Conservation (phyloP, 2,797 vertebrate species). For the Micrastur ruficollis region DNA sequence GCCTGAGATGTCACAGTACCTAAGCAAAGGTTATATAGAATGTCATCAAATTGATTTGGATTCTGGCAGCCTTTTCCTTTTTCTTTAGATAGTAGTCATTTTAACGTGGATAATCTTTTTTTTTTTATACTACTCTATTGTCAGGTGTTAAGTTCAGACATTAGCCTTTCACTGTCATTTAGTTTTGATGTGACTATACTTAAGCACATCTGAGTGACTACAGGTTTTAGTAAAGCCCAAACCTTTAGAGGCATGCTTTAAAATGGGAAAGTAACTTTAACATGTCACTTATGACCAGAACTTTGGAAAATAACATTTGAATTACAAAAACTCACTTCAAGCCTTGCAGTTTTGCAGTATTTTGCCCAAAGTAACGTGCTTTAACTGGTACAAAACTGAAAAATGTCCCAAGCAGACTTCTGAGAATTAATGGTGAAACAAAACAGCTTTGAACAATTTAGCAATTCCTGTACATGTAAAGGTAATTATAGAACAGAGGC, state of each 20-base stretch:
- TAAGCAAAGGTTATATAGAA: not conserved
- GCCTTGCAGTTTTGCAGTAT: not conserved
- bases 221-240: not conserved
- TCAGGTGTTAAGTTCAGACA: not conserved
- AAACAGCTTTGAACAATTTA: not conserved
- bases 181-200: not conserved
- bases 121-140: not conserved
- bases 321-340: not conserved
- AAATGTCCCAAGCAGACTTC: not conserved
- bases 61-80: not conserved
- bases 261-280: not conserved
- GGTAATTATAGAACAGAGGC: not conserved
- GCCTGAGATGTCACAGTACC: not conserved
- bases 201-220: not conserved
- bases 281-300: not conserved
- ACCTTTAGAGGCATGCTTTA: not conserved
- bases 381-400: not conserved
- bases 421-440: not conserved
- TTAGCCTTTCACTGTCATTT: not conserved
- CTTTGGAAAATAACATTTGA: not conserved
- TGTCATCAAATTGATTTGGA: not conserved
- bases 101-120: not conserved
- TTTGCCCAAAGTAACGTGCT: not conserved
- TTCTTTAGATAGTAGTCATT: not conserved
- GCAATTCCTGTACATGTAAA: not conserved